A percentile compares a stretch with the other conserved stretches of the same genome.
Evolutionary conservation across 2,888 invertebrate species (phyloP).

Genomic region (Carcina quercana): DNA sequence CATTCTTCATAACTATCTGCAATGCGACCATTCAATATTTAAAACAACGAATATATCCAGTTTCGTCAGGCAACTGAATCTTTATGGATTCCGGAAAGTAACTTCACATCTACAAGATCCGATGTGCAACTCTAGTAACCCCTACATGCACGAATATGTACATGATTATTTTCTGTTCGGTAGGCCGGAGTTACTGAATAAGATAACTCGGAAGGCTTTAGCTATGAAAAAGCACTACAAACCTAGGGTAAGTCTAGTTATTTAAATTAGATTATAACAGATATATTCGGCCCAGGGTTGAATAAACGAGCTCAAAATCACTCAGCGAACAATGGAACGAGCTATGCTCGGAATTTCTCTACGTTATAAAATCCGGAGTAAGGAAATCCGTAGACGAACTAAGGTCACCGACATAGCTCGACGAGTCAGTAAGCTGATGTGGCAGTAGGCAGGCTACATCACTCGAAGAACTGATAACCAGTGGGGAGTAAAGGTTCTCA

Average conservation of each 20-base stretch:
- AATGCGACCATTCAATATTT: constrained; percentile 69
- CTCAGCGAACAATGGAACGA: too few relatives aligned
- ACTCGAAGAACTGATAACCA: too few relatives aligned
- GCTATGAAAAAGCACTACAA: constrained; percentile 53
- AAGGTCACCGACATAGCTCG: too few relatives aligned
- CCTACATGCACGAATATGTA: constrained; percentile 75
- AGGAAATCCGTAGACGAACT: too few relatives aligned
- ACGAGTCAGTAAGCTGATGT: too few relatives aligned
- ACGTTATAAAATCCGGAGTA: too few relatives aligned
- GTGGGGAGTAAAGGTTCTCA: too few relatives aligned
- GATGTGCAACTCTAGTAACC: constrained; percentile 72
- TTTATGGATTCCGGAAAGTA: constrained; percentile 77
- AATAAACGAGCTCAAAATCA: too few relatives aligned
- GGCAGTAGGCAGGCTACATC: too few relatives aligned
- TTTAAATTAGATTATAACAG: neutral
- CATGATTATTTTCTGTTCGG: constrained; percentile 74
- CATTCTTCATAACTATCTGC: constrained; percentile 71
- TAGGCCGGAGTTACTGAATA: constrained; percentile 67
- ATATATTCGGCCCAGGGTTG: neutral
- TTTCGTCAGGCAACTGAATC: constrained; percentile 76
- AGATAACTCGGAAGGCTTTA: constrained; percentile 70
- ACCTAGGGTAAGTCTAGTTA: constrained; percentile 34
- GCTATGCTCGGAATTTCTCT: too few relatives aligned
- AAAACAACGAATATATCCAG: constrained; percentile 77
- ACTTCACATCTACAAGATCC: constrained; percentile 75